Conservation (phyloP, 2,888 invertebrate species). For the Pristionchus exspectatus region DNA sequence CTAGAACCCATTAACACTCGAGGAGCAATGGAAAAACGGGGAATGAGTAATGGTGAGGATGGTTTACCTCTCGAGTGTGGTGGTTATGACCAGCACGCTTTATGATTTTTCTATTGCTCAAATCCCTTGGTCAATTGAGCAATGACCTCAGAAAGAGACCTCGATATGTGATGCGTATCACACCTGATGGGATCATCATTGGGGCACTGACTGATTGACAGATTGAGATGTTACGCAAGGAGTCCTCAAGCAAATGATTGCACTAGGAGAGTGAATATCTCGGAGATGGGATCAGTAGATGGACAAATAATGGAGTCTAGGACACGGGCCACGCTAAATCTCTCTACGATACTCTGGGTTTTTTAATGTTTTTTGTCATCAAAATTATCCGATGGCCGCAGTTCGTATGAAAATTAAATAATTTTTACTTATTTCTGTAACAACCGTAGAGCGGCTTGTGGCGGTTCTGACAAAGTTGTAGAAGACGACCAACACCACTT, state of each 20-base stretch:
- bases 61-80: background rate
- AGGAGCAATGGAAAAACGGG: background rate
- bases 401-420: too few species aligned
- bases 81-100: too few species aligned
- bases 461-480: too few species aligned
- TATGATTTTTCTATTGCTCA: too few species aligned
- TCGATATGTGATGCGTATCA: background rate
- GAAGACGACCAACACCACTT: too few species aligned
- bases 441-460: too few species aligned
- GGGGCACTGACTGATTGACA: background rate
- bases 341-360: too few species aligned
- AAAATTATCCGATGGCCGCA: too few species aligned
- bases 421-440: too few species aligned
- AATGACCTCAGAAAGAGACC: background rate
- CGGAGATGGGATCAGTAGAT: background rate
- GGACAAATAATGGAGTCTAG: constrained; percentile 8
- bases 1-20: background rate
- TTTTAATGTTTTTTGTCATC: too few species aligned
- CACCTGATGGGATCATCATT: background rate
- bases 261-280: background rate
- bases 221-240: constrained; percentile 6
- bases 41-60: background rate
- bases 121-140: too few species aligned
- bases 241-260: background rate
- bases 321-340: background rate